phyloP scores from a whole-genome alignment of 2,797 vertebrate genomes.

The Poliocrania exsul region DNA sequence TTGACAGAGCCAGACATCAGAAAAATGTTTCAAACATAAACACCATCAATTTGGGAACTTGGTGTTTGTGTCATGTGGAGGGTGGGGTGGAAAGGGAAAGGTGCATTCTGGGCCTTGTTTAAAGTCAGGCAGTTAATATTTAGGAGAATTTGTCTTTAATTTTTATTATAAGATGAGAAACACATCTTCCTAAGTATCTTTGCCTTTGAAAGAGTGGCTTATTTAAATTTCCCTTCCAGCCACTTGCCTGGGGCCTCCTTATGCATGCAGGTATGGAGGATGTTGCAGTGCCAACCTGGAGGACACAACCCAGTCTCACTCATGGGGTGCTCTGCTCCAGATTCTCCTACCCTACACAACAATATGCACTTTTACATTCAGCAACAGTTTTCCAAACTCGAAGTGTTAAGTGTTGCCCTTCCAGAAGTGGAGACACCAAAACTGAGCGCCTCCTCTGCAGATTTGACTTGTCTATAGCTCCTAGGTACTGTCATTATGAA shows the following conservation, averaged over 20 bases:
- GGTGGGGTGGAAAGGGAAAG: conserved; percentile 17
- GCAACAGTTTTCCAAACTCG: neutral
- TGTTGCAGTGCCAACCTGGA: neutral
- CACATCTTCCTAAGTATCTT: conserved; percentile 12
- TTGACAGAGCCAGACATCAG: conserved; percentile 80
- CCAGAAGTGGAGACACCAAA: neutral
- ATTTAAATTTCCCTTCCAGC: neutral
- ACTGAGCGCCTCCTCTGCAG: neutral
- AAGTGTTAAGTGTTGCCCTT: neutral
- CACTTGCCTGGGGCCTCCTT: neutral
- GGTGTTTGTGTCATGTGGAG: conserved; percentile 36
- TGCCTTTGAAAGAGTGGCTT: neutral
- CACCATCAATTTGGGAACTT: conserved; percentile 69
- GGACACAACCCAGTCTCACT: neutral
- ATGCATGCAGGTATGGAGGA: neutral
- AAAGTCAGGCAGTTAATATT: conserved; percentile 34
- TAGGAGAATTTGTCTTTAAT: conserved; percentile 41
- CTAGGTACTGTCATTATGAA: neutral
- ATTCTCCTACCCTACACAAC: neutral
- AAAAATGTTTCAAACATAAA: conserved; percentile 78
- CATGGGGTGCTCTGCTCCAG: neutral
- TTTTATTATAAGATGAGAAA: conserved; percentile 48
- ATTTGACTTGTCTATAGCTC: neutral
- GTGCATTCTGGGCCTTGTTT: conserved; percentile 50
- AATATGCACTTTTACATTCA: neutral